These are phyloP conservation scores for Reticulitermes speratus DNA, from an alignment of 1,140 invertebrate genomes.

Conservation along the genomic window DNA sequence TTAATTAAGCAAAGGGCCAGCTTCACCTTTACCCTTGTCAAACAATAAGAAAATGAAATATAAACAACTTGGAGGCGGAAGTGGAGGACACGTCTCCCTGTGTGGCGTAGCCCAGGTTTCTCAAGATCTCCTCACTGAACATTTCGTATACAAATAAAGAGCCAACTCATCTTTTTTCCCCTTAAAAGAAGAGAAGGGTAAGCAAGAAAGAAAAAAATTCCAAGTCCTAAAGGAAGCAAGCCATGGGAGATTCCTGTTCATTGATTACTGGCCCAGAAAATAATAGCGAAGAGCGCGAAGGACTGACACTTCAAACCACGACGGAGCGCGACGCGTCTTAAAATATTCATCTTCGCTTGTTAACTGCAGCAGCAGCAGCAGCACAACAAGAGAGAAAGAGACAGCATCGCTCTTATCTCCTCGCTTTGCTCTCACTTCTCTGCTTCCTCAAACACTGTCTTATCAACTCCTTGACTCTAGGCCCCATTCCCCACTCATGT, in stretches of 20 bases:
- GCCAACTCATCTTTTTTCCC: not conserved
- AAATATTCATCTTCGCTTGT: constrained; percentile 1
- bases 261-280: constrained; percentile 15
- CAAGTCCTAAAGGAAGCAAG: not conserved
- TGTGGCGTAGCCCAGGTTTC: not conserved
- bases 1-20: no score
- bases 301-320: constrained; percentile 17
- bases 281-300: not conserved
- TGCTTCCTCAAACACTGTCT: not conserved
- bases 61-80: not conserved
- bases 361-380: not conserved
- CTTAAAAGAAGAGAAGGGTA: not conserved
- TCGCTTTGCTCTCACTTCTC: not conserved
- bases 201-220: not conserved
- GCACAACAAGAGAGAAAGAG: not conserved
- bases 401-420: not conserved
- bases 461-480: not conserved
- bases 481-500: not conserved
- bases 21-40: not conserved
- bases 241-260: not conserved
- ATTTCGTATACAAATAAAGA: not conserved
- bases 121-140: not conserved
- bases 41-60: not conserved
- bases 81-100: not conserved
- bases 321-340: not conserved